phyloP scores from a whole-genome alignment of 2,888 invertebrate genomes.

The Uropetala carovei region DNA sequence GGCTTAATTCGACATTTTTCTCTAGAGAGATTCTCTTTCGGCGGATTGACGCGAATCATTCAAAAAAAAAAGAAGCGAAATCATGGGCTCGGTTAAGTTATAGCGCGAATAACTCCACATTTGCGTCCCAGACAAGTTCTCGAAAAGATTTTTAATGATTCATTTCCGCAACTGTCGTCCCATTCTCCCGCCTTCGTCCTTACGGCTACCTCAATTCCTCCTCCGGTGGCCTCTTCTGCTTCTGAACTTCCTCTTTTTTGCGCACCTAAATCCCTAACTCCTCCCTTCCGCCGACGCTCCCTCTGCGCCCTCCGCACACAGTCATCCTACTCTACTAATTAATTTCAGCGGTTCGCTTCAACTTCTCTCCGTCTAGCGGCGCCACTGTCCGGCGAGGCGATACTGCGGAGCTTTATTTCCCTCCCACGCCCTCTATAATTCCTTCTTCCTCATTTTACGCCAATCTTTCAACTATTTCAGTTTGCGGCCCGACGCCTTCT shows the following conservation, averaged over 20 bases:
- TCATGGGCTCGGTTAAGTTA: too few relatives aligned
- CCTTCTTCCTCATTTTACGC: background rate
- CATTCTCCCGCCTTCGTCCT: too few relatives aligned
- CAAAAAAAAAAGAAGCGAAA: too few relatives aligned
- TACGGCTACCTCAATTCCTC: background rate
- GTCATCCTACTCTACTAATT: conserved; percentile 13
- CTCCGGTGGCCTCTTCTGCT: background rate
- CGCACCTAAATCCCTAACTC: background rate
- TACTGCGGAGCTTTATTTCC: background rate
- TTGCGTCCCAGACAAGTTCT: too few relatives aligned
- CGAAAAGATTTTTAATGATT: too few relatives aligned
- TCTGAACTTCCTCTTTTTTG: background rate
- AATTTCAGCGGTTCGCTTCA: background rate
- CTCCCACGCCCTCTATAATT: background rate
- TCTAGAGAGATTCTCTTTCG: too few relatives aligned
- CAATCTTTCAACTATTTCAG: background rate
- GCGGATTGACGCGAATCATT: too few relatives aligned
- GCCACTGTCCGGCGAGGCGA: background rate
- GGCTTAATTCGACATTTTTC: too few relatives aligned
- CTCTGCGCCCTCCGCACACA: background rate
- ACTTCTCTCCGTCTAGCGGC: background rate
- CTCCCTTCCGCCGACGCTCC: background rate
- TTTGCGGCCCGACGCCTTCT: background rate
- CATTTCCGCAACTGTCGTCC: too few relatives aligned
- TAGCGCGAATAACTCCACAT: too few relatives aligned